Conservation (phyloP, 1,140 invertebrate genomes). For the Gonatopus flavifemur region DNA sequence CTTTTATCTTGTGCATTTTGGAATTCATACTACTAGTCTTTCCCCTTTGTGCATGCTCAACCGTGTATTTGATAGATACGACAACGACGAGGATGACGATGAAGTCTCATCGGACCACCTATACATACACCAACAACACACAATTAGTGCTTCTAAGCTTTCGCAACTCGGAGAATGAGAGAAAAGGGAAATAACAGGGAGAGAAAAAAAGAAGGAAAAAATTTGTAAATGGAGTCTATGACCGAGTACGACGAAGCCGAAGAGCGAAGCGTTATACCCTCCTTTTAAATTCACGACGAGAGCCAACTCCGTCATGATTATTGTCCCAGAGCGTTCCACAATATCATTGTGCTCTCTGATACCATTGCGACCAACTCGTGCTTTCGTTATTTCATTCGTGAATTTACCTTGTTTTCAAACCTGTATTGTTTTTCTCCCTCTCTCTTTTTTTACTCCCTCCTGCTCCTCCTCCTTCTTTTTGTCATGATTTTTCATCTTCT, state of each 20-base stretch:
- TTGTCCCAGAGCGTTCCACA: neutral
- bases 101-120: conserved; percentile 19
- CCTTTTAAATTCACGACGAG: conserved; percentile 12
- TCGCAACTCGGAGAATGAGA: conserved; percentile 1
- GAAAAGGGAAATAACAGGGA: no score
- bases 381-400: neutral
- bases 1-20: no score
- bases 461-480: neutral
- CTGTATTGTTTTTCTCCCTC: neutral
- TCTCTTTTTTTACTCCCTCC: neutral
- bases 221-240: no score
- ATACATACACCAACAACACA: conserved; percentile 18
- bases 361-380: conserved; percentile 9
- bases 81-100: conserved; percentile 26
- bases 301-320: conserved; percentile 11
- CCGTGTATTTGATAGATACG: no score
- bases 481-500: neutral
- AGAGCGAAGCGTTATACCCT: conserved; percentile 1
- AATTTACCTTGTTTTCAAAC: neutral
- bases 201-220: no score
- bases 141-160: conserved; percentile 25
- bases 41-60: no score
- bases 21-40: neutral
- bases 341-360: neutral
- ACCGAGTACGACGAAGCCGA: no score